Percentiles rank a stretch among this genome's conserved stretches.
Evolutionary conservation across 2,797 vertebrate genomes (phyloP).

Genomic region (Novumbra hubbsi): DNA sequence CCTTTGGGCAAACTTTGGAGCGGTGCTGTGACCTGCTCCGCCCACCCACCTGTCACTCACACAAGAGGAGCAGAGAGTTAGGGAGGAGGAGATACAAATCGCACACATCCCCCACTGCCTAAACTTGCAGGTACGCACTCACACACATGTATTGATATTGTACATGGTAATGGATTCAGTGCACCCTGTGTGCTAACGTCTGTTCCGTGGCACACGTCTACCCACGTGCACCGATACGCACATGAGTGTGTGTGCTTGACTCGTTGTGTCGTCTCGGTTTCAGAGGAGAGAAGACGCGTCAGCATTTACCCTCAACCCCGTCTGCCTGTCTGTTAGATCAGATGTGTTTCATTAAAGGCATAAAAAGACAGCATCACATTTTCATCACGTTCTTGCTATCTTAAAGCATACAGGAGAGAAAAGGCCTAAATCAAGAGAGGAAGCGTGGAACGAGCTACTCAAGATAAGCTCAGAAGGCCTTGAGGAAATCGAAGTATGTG

Average conservation of each 20-base stretch:
- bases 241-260: neutral
- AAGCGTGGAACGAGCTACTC: neutral
- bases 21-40: conserved; percentile 55
- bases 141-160: neutral
- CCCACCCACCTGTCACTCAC: conserved; percentile 21
- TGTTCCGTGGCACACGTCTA: neutral
- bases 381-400: neutral
- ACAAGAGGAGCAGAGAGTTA: neutral
- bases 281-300: neutral
- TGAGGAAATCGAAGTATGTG: conserved; percentile 20
- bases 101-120: neutral
- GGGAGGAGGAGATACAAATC: neutral
- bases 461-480: conserved; percentile 29
- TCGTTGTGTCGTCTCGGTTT: neutral
- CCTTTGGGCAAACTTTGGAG: conserved; percentile 41
- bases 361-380: neutral
- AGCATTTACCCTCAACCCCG: neutral
- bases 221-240: neutral
- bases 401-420: neutral
- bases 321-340: neutral
- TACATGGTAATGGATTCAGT: neutral
- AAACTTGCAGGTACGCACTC: neutral
- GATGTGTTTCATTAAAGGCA: neutral
- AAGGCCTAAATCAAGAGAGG: neutral
- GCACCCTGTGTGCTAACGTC: neutral